Conservation (phyloP, 2,113 vertebrate genomes). For the Paracanthobrama guichenoti region DNA sequence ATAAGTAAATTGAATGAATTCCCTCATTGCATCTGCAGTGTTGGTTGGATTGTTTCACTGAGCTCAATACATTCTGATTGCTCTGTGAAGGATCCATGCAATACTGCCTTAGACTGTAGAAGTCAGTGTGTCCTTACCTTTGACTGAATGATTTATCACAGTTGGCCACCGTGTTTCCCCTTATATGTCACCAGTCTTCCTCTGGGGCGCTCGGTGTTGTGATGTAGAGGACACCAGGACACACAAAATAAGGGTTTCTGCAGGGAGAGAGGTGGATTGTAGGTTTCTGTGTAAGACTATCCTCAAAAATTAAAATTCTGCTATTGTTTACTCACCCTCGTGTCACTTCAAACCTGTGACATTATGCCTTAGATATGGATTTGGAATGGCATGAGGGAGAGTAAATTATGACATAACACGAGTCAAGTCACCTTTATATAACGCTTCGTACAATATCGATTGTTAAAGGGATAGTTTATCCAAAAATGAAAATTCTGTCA, state of each 20-base stretch:
- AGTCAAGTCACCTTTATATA: too few relatives aligned
- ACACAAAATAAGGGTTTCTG: not conserved
- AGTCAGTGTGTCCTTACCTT: slow-evolving; percentile 9
- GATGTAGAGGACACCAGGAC: not conserved
- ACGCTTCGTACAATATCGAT: too few relatives aligned
- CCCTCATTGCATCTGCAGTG: not conserved
- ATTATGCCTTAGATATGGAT: not conserved
- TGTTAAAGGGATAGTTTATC: too few relatives aligned
- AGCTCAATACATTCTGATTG: not conserved
- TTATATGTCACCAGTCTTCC: not conserved
- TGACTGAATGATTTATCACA: slow-evolving; percentile 8
- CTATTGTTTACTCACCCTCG: not conserved
- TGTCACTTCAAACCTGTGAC: not conserved
- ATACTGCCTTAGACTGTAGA: not conserved
- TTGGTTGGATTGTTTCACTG: too few relatives aligned
- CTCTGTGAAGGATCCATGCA: not conserved
- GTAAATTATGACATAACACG: not conserved
- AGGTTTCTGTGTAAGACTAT: not conserved
- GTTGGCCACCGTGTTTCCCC: not conserved
- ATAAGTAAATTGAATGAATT: not conserved
- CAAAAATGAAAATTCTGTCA: too few relatives aligned
- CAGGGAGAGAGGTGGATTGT: not conserved
- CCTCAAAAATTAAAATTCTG: not conserved
- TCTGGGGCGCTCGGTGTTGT: not conserved
- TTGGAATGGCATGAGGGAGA: not conserved